These are phyloP conservation scores for Microctenopoma lineatum DNA, from an alignment of 2,797 vertebrate genomes.

Conservation along the genomic window DNA sequence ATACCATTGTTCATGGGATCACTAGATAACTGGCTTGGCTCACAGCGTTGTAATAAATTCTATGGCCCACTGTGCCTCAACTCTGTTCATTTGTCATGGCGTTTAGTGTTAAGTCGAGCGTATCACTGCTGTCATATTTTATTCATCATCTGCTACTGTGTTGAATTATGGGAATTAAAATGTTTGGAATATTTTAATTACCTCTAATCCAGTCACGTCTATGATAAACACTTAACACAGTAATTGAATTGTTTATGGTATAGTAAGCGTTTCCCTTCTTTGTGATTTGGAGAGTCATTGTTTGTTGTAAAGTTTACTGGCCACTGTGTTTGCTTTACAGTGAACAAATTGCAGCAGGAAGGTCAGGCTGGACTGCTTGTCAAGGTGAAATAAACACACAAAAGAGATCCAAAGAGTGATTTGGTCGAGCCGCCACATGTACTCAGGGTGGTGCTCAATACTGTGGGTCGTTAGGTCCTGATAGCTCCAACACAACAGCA, in stretches of 20 bases:
- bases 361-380: constrained; percentile 26
- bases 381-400: constrained; percentile 54
- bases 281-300: not conserved
- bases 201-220: constrained; percentile 18
- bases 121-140: constrained; percentile 33
- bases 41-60: constrained; percentile 4
- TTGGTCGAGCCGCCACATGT: constrained; percentile 46
- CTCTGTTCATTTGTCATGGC: constrained; percentile 44
- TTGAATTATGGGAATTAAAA: constrained; percentile 21
- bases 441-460: constrained; percentile 52
- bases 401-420: constrained; percentile 38
- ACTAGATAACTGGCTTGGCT: not conserved
- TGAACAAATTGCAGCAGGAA: constrained; percentile 13
- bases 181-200: constrained; percentile 34
- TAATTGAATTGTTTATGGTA: constrained; percentile 3
- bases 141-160: constrained; percentile 32
- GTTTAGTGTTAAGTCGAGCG: constrained; percentile 29
- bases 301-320: constrained; percentile 13
- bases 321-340: constrained; percentile 14
- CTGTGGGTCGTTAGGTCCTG: constrained; percentile 58
- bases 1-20: not conserved
- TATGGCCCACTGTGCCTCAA: constrained; percentile 20
- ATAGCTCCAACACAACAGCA: constrained; percentile 42
- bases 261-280: constrained; percentile 1
- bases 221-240: not conserved